These are phyloP conservation scores for Coturnix japonica DNA, from an alignment of 2,113 vertebrate species.

Conservation along the genomic window DNA sequence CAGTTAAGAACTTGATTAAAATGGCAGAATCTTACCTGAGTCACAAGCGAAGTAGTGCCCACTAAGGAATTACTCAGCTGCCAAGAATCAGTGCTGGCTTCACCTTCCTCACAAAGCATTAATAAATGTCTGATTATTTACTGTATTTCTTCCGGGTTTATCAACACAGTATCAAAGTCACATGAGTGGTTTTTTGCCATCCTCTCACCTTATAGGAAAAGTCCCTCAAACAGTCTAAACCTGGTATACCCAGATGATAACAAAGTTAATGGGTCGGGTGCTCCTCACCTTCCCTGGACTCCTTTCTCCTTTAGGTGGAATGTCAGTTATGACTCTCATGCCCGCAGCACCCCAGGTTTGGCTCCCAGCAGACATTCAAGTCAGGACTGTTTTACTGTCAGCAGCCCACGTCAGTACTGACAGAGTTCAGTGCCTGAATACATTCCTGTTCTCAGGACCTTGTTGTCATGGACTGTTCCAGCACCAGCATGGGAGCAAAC, in stretches of 20 bases:
- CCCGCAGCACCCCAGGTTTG: not conserved
- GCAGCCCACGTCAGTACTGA: not conserved
- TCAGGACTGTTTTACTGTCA: not conserved
- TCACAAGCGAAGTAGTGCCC: not conserved
- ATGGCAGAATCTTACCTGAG: not conserved
- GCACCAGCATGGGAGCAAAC: not conserved
- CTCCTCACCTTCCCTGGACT: not conserved
- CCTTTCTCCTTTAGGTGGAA: not conserved
- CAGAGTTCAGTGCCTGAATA: not conserved
- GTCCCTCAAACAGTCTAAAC: not conserved
- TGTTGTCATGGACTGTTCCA: not conserved
- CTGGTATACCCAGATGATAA: not conserved
- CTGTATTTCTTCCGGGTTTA: not conserved
- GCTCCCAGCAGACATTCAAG: not conserved
- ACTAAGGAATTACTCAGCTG: not conserved
- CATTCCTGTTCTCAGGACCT: not conserved
- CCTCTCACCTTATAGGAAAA: not conserved
- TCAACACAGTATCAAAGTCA: not conserved
- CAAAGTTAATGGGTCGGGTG: too few relatives aligned
- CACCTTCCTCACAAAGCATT: not conserved
- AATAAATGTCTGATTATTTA: not conserved
- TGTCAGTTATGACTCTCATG: not conserved
- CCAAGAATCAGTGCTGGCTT: not conserved
- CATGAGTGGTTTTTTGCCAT: rapidly evolving
- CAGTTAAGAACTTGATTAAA: not conserved